Base-by-base conservation (phyloP, 2,797 vertebrate species). In the Spheniscus humboldti region DNA sequence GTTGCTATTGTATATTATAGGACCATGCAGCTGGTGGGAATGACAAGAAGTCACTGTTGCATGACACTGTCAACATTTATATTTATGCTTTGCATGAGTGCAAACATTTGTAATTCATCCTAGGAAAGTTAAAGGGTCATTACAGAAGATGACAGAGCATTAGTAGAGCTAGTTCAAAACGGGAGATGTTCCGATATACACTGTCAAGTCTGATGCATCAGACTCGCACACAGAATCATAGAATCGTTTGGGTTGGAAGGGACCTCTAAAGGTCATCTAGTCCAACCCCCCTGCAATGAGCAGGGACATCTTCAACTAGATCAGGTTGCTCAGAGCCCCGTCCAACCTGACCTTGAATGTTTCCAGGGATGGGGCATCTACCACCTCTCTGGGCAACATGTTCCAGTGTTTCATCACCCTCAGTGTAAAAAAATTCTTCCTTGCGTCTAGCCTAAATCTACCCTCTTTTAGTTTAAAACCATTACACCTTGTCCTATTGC, bases 41-140 rank as follows among this genome's bases (percentile, higher is more conserved):
- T 86, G 89, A 92, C 90, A 96, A 82, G 71, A 96, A 96, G 56
- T 90, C 93, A 89, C 60, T 73, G 62, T 92, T 72, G 67, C 82
- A 64, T 85, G 93, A 80, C 59, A 91, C 53, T 82, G 73, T 83
- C 91, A 90, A 62, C 80, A 86, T 95, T 89, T 87, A 63, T 89
- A 85, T 90, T 95, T 94, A 87, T 74, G 59, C 45, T 94, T 91
- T 93, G 50, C 78, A 71, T 72, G 90, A 97, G 80, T 86, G 83
- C 77, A 97, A 94, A 59, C n/a, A 96, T 91, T 95, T 94, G 63
- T 88, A 92, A 94, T 75, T 97, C 93, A 97, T 53, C 72, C n/a
- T 37, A 89, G 73, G 72, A 96, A 92, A 73, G 80, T 82, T 78
- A 63, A 85, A 81, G 66, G 73, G 53, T 67, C 96, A 82, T 86